Conservation (phyloP, 2,113 vertebrate species). For the Poeciliopsis retropinna region DNA sequence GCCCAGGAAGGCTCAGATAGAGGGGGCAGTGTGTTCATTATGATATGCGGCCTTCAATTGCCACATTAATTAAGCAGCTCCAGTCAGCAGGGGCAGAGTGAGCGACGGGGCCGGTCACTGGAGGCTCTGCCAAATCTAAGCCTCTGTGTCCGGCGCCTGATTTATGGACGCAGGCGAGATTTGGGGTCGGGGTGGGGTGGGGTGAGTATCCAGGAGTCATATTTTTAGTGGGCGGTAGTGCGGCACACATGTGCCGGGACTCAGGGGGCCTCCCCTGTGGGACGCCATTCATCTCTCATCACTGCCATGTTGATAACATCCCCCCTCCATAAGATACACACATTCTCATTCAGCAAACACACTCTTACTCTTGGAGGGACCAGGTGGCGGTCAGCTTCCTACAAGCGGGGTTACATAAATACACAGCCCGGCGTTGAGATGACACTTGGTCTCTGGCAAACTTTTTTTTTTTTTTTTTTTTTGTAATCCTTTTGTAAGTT, state of each 20-base stretch:
- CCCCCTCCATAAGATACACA: constrained; percentile 68
- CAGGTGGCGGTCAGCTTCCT: constrained; percentile 66
- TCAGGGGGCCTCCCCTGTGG: constrained; percentile 54
- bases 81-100: constrained; percentile 68
- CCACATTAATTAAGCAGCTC: constrained; percentile 80
- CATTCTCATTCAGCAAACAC: constrained; percentile 44
- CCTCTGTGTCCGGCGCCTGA: constrained; percentile 62
- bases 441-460: constrained; percentile 51
- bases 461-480: constrained; percentile 36
- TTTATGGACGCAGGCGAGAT: constrained; percentile 72
- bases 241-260: constrained; percentile 74
- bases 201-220: constrained; percentile 74
- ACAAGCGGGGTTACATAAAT: constrained; percentile 76
- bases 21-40: constrained; percentile 78
- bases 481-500: constrained; percentile 69
- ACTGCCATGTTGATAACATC: constrained; percentile 80
- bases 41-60: constrained; percentile 77
- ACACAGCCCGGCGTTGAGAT: constrained; percentile 74
- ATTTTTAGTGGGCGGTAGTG: constrained; percentile 71
- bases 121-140: constrained; percentile 73
- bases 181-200: constrained; percentile 1
- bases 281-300: constrained; percentile 79
- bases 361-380: constrained; percentile 42
- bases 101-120: constrained; percentile 74
- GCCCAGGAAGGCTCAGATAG: constrained; percentile 75